Evolutionary conservation across 2,113 vertebrate genomes (phyloP).

Genomic region (Piprites chloris): DNA sequence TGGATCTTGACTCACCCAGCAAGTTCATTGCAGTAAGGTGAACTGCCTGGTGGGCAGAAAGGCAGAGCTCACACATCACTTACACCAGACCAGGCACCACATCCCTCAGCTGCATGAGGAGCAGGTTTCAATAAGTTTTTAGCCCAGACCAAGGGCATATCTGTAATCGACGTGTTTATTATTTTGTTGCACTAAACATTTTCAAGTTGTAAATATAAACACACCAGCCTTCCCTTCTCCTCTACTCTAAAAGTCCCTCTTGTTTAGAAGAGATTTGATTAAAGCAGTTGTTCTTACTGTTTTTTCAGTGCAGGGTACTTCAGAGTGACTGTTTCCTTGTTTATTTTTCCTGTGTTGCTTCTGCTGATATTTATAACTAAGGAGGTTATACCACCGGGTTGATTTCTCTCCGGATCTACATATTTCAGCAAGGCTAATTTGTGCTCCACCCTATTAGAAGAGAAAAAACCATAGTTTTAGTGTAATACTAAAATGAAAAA

Average conservation of each 20-base stretch:
- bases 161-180: not conserved
- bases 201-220: not conserved
- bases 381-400: slow-evolving; percentile 92
- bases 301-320: slow-evolving; percentile 48
- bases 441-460: slow-evolving; percentile 84
- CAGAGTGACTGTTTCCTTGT: slow-evolving; percentile 47
- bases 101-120: not conserved
- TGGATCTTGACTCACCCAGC: not conserved
- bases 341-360: slow-evolving; percentile 73
- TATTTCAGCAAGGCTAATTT: slow-evolving; percentile 93
- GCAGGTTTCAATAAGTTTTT: not conserved
- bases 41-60: not conserved
- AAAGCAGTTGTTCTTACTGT: slow-evolving; percentile 58
- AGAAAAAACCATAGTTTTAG: not conserved
- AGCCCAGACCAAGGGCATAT: not conserved
- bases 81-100: not conserved
- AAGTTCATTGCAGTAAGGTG: not conserved
- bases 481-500: not conserved
- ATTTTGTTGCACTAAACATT: not conserved
- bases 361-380: slow-evolving; percentile 82
- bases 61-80: not conserved
- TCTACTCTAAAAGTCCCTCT: not conserved
- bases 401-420: slow-evolving; percentile 82
- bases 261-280: not conserved
- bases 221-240: not conserved